Conservation (phyloP, 1,140 invertebrate species). For the Apis mellifera region DNA sequence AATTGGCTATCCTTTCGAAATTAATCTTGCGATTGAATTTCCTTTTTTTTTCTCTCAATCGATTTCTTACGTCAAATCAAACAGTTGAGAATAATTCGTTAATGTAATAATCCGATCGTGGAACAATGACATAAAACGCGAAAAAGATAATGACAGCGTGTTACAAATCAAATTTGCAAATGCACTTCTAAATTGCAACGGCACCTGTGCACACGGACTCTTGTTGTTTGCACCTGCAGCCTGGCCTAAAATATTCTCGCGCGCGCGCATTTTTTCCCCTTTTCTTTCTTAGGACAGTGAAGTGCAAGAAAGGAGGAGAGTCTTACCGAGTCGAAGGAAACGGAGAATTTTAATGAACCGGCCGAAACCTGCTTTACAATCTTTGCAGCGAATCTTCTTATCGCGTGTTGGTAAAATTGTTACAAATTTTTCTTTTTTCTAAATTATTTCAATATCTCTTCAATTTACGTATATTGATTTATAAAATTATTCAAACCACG, state of each 20-base stretch:
- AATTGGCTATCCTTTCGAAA: not conserved
- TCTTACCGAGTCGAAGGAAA: slow-evolving; percentile 9
- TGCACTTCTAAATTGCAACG: slow-evolving; percentile 44
- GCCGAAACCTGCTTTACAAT: slow-evolving; percentile 31
- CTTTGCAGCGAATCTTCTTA: not conserved
- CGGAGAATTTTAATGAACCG: slow-evolving; percentile 46
- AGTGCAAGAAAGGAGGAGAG: slow-evolving; percentile 16
- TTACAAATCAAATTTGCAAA: slow-evolving; percentile 27
- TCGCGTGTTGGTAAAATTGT: not conserved
- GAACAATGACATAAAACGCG: not conserved
- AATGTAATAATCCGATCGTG: not conserved
- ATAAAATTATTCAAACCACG: no score
- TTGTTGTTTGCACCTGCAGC: slow-evolving; percentile 51
- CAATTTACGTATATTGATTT: no score
- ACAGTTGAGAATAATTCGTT: not conserved
- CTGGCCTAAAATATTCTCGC: slow-evolving; percentile 42
- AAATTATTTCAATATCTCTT: not conserved
- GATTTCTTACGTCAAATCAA: not conserved
- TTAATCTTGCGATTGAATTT: not conserved
- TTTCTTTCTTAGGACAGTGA: not conserved
- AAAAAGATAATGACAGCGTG: not conserved
- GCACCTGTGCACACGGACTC: slow-evolving; percentile 49
- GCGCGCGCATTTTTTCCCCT: not conserved
- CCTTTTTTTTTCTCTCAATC: not conserved
- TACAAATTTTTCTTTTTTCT: no score